These are phyloP conservation scores for Drosophila trichaetosa DNA, from an alignment of 2,888 invertebrate genomes.

Conservation along the genomic window DNA sequence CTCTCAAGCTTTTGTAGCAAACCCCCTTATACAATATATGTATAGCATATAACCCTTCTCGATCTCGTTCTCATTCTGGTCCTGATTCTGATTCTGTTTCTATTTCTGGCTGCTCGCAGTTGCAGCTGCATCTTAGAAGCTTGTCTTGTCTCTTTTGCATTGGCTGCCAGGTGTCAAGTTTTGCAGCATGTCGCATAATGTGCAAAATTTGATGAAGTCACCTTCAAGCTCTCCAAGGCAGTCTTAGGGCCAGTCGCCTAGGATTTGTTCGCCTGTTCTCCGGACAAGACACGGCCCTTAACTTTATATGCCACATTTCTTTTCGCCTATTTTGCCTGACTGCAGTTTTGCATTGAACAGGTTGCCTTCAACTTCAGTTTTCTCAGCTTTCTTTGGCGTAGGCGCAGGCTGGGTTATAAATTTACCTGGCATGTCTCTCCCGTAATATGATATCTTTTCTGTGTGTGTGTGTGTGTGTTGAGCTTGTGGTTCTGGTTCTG, in stretches of 20 bases:
- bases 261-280: constrained; percentile 48
- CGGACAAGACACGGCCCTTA: constrained; percentile 51
- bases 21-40: not conserved
- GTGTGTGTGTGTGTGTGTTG: constrained; percentile 35
- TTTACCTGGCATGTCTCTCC: constrained; percentile 22
- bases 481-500: constrained; percentile 23
- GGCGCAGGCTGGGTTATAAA: constrained; percentile 63
- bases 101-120: constrained; percentile 36
- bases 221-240: constrained; percentile 29
- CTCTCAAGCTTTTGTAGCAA: constrained; percentile 50
- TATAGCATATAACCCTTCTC: not conserved
- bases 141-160: constrained; percentile 54
- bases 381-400: constrained; percentile 35
- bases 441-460: constrained; percentile 37
- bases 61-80: constrained; percentile 1
- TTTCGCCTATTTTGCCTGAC: constrained; percentile 11
- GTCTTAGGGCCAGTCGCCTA: constrained; percentile 19
- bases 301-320: constrained; percentile 62
- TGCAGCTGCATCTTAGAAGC: constrained; percentile 44
- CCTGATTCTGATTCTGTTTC: constrained; percentile 16
- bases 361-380: constrained; percentile 22
- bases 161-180: constrained; percentile 75
- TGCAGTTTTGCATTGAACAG: constrained; percentile 44
- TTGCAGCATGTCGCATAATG: constrained; percentile 80
- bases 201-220: constrained; percentile 82